Conservation (phyloP, 1,140 invertebrate species). For the Drosophila orena region DNA sequence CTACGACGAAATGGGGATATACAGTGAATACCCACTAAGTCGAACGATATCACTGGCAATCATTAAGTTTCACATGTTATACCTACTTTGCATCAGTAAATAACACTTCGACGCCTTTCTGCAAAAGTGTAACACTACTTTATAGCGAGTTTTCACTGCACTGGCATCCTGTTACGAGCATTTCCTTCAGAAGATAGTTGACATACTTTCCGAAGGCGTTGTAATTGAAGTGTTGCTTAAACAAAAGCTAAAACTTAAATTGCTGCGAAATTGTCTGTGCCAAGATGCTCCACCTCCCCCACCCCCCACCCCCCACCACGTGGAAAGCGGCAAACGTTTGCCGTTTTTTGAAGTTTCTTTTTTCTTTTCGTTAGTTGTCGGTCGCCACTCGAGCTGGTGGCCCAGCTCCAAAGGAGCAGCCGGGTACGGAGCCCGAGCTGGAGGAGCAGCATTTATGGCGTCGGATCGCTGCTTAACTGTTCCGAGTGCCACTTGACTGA, state of each 20-base stretch:
- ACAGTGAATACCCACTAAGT: neutral
- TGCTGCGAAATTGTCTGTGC: conserved; percentile 74
- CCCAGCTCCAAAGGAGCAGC: conserved; percentile 22
- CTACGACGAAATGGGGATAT: conserved; percentile 2
- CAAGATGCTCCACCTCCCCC: conserved; percentile 1
- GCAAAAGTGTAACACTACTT: no score
- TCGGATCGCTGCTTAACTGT: conserved; percentile 76
- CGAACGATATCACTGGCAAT: no score
- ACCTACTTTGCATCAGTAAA: no score
- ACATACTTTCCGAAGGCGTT: conserved; percentile 74
- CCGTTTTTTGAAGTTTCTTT: conserved; percentile 28
- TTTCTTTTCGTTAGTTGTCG: conserved; percentile 27
- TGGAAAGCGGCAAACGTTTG: conserved; percentile 64
- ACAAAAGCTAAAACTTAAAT: conserved; percentile 81
- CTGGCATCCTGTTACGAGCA: conserved; percentile 33
- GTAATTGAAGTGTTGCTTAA: conserved; percentile 82
- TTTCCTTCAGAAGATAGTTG: conserved; percentile 55
- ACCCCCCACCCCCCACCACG: no score
- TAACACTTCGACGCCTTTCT: no score
- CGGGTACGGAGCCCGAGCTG: conserved; percentile 1
- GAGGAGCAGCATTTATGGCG: conserved; percentile 75
- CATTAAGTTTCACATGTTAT: no score
- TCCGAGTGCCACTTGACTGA: conserved; percentile 71
- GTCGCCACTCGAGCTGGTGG: conserved; percentile 26
- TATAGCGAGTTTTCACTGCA: conserved; percentile 24